phyloP scores from a whole-genome alignment of 2,113 vertebrate species.

The Neodon shergylaensis region DNA sequence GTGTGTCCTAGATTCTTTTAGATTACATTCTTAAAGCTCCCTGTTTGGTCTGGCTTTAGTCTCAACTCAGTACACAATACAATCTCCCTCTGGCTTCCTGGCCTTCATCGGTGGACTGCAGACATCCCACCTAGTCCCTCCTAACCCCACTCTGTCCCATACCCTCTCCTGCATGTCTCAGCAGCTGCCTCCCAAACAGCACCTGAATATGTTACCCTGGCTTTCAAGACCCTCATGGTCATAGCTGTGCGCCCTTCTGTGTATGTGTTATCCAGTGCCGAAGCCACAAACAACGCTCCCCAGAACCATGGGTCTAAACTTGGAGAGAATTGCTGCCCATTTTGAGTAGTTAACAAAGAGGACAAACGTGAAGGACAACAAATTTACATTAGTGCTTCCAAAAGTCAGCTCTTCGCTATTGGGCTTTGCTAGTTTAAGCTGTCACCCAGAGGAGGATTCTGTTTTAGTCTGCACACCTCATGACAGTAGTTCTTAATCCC shows the following conservation, averaged over 20 bases:
- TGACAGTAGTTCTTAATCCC: not conserved
- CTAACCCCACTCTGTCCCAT: not conserved
- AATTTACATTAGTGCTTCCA: not conserved
- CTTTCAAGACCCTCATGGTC: not conserved
- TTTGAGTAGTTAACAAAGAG: not conserved
- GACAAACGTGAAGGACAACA: conserved; percentile 11
- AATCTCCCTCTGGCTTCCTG: not conserved
- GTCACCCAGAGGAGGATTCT: not conserved
- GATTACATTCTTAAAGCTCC: not conserved
- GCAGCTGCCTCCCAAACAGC: not conserved
- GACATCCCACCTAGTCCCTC: not conserved
- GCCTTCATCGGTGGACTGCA: not conserved
- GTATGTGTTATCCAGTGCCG: not conserved
- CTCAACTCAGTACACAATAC: not conserved
- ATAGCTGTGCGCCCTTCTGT: not conserved
- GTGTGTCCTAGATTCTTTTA: not conserved
- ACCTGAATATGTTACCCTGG: not conserved
- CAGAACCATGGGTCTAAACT: not conserved
- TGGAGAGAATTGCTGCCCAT: not conserved
- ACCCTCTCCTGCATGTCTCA: not conserved
- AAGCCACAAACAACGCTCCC: not conserved
- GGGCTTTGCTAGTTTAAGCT: not conserved
- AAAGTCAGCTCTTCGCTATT: not conserved
- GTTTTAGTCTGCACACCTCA: not conserved
- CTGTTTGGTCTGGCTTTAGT: not conserved